Percentiles rank a stretch among this genome's conserved stretches.
phyloP scores from a whole-genome alignment of 2,797 vertebrate species.

The Pangasius macronema region DNA sequence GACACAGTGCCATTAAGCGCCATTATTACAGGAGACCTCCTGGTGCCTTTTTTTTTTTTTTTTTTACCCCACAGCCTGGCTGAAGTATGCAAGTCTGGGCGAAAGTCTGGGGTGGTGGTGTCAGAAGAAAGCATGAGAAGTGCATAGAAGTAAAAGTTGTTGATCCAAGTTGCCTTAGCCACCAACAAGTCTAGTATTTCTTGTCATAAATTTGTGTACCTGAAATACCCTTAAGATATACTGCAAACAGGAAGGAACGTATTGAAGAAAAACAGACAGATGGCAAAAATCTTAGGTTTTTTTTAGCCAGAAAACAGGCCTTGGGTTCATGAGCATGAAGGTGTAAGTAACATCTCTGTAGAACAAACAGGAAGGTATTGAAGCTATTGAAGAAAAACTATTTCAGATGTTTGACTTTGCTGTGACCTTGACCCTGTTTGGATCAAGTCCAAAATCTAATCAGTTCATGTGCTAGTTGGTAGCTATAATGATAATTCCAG shows the following conservation, averaged over 20 bases:
- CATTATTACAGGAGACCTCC: background rate
- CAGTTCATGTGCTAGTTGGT: background rate
- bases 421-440: background rate
- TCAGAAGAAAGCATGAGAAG: background rate
- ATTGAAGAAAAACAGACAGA: background rate
- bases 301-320: background rate
- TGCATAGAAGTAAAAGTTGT: background rate
- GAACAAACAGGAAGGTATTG: background rate
- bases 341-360: background rate
- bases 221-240: background rate
- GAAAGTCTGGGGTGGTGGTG: conserved; percentile 17
- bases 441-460: background rate
- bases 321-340: too few relatives aligned
- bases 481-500: background rate
- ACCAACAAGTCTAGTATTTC: background rate
- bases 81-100: background rate
- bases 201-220: background rate
- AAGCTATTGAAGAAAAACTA: background rate
- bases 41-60: background rate
- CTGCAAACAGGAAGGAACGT: background rate
- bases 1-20: background rate
- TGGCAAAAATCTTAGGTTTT: background rate
- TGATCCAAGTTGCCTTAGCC: background rate
- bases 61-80: background rate
- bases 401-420: background rate